Evolutionary conservation across 2,113 vertebrate genomes (phyloP).

Genomic region (Otocyon megalotis): DNA sequence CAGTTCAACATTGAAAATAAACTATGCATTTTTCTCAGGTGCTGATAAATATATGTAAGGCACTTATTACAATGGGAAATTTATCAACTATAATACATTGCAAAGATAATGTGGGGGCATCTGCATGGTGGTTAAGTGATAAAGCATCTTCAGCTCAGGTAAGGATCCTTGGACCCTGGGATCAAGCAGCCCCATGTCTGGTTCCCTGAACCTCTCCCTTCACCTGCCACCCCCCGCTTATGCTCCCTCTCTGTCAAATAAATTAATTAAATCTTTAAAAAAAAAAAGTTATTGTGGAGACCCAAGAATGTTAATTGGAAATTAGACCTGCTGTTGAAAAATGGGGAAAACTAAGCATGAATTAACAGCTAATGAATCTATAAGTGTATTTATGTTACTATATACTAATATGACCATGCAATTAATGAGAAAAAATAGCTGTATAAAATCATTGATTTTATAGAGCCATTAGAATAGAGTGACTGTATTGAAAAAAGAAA

Average conservation of each 20-base stretch:
- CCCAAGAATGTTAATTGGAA: background rate
- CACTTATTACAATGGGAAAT: background rate
- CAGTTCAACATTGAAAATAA: background rate
- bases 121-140: too few relatives aligned
- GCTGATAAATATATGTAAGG: background rate
- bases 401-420: background rate
- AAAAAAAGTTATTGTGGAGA: background rate
- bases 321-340: slow-evolving; percentile 9
- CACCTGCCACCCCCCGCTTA: too few relatives aligned
- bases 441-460: background rate
- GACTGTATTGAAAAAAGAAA: background rate
- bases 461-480: background rate
- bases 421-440: slow-evolving; percentile 30
- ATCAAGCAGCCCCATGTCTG: too few relatives aligned
- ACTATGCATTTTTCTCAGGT: background rate
- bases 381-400: slow-evolving; percentile 36
- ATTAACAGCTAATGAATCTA: slow-evolving; percentile 37
- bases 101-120: background rate
- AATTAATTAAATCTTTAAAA: too few relatives aligned
- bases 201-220: too few relatives aligned
- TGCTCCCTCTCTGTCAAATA: too few relatives aligned
- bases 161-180: too few relatives aligned
- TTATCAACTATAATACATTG: background rate
- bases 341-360: background rate
- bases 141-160: too few relatives aligned